Evolutionary conservation across 2,888 invertebrate genomes (phyloP).

Genomic region (Pyrochroa serraticornis): DNA sequence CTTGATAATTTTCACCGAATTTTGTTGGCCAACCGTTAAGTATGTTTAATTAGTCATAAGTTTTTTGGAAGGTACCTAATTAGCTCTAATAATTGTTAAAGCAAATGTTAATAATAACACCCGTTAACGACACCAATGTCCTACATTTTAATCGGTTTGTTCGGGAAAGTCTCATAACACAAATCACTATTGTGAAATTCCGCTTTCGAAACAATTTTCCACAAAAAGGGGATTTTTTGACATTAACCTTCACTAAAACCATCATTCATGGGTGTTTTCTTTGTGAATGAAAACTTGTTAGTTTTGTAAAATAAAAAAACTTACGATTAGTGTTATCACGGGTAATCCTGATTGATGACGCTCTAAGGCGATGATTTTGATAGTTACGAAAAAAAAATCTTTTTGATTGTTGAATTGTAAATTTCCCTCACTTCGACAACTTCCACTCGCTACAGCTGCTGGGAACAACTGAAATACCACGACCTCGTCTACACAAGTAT

Average conservation of each 20-base stretch:
- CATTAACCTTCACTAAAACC: too few species aligned
- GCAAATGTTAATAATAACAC: neutral
- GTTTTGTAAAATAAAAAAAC: too few species aligned
- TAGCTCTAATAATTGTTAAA: neutral
- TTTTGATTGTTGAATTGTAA: too few species aligned
- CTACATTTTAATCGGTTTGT: neutral
- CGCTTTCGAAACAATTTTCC: neutral
- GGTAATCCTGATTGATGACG: neutral
- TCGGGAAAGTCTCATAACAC: neutral
- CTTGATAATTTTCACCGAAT: too few species aligned
- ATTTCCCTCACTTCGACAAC: neutral
- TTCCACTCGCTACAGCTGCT: neutral
- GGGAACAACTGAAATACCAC: conserved; percentile 10
- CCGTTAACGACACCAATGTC: neutral
- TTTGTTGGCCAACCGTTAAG: too few species aligned
- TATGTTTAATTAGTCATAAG: too few species aligned
- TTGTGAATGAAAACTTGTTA: too few species aligned
- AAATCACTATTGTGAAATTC: neutral
- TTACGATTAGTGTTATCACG: neutral
- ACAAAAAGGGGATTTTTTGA: too few species aligned
- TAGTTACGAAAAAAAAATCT: neutral
- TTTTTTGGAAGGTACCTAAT: too few species aligned
- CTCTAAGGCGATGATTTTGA: neutral
- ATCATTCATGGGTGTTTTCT: too few species aligned
- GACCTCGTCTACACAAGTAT: conserved; percentile 14